Evolutionary conservation across 2,888 invertebrate genomes (phyloP).

Genomic region (Cloeon dipterum): DNA sequence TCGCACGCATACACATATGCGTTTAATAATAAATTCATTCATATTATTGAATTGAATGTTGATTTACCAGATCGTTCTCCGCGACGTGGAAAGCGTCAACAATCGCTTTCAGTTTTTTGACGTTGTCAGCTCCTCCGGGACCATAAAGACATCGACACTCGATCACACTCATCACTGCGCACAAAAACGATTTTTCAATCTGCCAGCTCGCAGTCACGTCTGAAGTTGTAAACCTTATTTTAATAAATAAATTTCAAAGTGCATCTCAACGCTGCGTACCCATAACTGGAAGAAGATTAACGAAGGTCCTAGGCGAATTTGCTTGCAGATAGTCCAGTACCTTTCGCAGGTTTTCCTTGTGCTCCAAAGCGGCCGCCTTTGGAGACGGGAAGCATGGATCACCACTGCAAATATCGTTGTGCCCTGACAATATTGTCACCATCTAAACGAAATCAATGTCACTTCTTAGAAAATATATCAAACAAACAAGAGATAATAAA

Average conservation of each 20-base stretch:
- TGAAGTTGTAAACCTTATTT: neutral
- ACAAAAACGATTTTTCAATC: slow-evolving; percentile 17
- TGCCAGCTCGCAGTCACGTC: slow-evolving; percentile 1
- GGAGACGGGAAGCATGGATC: slow-evolving; percentile 7
- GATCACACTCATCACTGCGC: slow-evolving; percentile 19
- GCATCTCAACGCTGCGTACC: no score
- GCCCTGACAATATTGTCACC: slow-evolving; percentile 8
- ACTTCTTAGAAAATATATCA: no score
- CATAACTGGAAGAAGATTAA: slow-evolving; percentile 8
- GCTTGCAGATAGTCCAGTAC: slow-evolving; percentile 17
- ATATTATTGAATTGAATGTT: no score
- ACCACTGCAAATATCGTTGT: slow-evolving; percentile 8
- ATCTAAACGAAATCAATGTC: no score
- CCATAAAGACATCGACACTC: slow-evolving; percentile 34
- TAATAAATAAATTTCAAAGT: no score
- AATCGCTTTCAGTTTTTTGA: neutral
- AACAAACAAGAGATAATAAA: no score
- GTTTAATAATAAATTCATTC: no score
- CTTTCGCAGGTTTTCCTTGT: slow-evolving; percentile 23
- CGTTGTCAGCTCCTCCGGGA: neutral
- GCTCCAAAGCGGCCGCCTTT: slow-evolving; percentile 11
- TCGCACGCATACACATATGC: no score
- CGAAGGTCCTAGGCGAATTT: slow-evolving; percentile 8
- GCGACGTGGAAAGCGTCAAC: slow-evolving; percentile 2
- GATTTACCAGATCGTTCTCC: slow-evolving; percentile 4